Evolutionary conservation across 2,113 vertebrate species (phyloP), one percentile per base, ranked within the genome.

Genomic region (Rhynchopsitta pachyrhyncha): DNA sequence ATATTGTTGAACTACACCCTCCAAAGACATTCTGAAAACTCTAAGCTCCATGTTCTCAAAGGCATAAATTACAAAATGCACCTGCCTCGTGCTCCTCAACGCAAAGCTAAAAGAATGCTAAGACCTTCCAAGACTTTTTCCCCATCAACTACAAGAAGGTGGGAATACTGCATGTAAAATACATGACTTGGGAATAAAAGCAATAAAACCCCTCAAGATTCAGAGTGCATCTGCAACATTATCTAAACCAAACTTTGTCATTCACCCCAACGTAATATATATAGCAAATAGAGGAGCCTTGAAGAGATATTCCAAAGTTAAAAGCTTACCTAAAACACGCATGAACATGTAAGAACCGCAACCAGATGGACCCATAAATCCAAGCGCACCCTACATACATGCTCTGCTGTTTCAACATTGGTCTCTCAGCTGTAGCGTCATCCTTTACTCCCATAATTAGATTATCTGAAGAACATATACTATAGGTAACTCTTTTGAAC

Each of bases 1-100:
- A 52, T 33, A 37, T 13, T 88, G 73, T 50, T 47, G 55, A 85
- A 89, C 91, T 81, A 76, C 91, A 85, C 74, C 89, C 82, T 91
- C 52, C 33, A 29, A 47, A 91, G 76, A 87, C 66, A 77, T 52
- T 57, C 41, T 52, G 70, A 90, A 85, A 87, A 76, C 53, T 87
- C 52, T 44, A 46, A 44, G 66, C 42, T 49, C 29, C 16, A 4
- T 53, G 19, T 41, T 85, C 77, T 41, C 17, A n/a, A 79, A 79
- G 13, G 77, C 66, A 73, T 8, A 62, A 82, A 81, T 47, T 19
- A 67, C 20, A 41, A 42, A 74, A 63, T 83, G 92, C 93, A 97
- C 94, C 93, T 94, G 84, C 66, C 83, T 70, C 2, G 0, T 46
- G 80, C 53, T 91, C 67, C 88, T 71, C 83, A 82, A 82, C 59